Evolutionary conservation across 1,140 invertebrate species (phyloP), one percentile per base, ranked within the genome.

Genomic region (Hyles vespertilio): DNA sequence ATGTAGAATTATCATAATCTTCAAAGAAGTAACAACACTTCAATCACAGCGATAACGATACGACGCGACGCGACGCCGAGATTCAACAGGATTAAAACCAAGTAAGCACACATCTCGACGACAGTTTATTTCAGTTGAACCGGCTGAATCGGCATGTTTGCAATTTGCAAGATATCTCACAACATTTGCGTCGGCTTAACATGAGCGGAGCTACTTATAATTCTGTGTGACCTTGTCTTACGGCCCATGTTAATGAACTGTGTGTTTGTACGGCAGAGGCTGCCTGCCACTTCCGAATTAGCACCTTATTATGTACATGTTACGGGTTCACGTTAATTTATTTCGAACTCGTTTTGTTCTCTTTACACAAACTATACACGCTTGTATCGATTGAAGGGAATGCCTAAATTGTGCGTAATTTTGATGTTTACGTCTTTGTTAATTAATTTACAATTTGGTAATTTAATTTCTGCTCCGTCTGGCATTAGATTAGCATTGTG

Each of bases 241-340:
- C 60, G 57, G 33, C 56, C 52, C 54, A 59, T 66, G 64, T 62
- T 66, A 66, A 66, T 59, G 59, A 66, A 66, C 64, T 58, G 48
- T 58, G 56, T 57, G 43, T 58, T 56, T 50, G 54, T 55, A 61
- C 58, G 32, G 3, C 12, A 9, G 11, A 12, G 53, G 36, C 59
- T 52, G 56, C 55, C 48, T 57, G 46, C 50, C 33, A 57, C 56
- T 58, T 58, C 51, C 63, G 63, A 65, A 65, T 65, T 65, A 65
- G 44, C 59, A 61, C 63, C 63, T 65, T 65, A 65, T 55, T 58
- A 51, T 65, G 46, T 57, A 57, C 22, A 45, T 34, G 45, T 57
- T 65, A 59, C 36, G 47, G 54, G 5, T 48, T 40, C 11, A 9
- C 45, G 32, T 47, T 56, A 43, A 40, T 54, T 54, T 54, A 45